Evolutionary conservation across 2,888 invertebrate species (phyloP).

Genomic region (Drosophila kokeensis): DNA sequence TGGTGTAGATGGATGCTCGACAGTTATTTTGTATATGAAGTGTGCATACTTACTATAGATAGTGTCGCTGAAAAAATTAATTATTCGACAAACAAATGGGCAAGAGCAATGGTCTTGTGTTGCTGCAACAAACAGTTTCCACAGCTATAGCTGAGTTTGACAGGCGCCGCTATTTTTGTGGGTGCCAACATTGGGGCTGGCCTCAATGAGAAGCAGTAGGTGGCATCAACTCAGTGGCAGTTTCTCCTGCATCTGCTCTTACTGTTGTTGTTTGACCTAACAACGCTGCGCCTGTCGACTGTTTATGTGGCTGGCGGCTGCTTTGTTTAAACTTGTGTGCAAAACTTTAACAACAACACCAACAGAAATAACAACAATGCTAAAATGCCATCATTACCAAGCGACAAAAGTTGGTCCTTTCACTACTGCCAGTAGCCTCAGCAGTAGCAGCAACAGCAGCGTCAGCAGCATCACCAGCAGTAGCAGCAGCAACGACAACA

Average conservation of each 20-base stretch:
- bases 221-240: slow-evolving; percentile 34
- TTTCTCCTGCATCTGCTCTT: slow-evolving; percentile 55
- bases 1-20: slow-evolving; percentile 4
- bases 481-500: slow-evolving; percentile 24
- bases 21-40: neutral
- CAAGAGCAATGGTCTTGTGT: slow-evolving; percentile 14
- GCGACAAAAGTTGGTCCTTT: slow-evolving; percentile 81
- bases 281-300: slow-evolving; percentile 76
- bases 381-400: slow-evolving; percentile 81
- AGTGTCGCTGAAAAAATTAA: slow-evolving; percentile 57
- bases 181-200: slow-evolving; percentile 49
- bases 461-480: slow-evolving; percentile 13
- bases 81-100: slow-evolving; percentile 53
- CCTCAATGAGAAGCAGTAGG: slow-evolving; percentile 31
- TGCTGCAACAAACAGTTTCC: slow-evolving; percentile 24
- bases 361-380: slow-evolving; percentile 63
- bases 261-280: slow-evolving; percentile 71
- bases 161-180: slow-evolving; percentile 62
- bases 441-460: slow-evolving; percentile 14
- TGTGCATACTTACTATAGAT: slow-evolving; percentile 32
- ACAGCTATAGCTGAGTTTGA: slow-evolving; percentile 53
- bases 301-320: slow-evolving; percentile 80
- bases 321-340: slow-evolving; percentile 80
- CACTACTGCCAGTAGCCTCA: slow-evolving; percentile 45
- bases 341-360: slow-evolving; percentile 73